Percentiles rank a stretch among this genome's conserved stretches.
Evolutionary conservation across 23 tunicate genomes (phyloP).

Genomic region (Halocynthia aurantium): DNA sequence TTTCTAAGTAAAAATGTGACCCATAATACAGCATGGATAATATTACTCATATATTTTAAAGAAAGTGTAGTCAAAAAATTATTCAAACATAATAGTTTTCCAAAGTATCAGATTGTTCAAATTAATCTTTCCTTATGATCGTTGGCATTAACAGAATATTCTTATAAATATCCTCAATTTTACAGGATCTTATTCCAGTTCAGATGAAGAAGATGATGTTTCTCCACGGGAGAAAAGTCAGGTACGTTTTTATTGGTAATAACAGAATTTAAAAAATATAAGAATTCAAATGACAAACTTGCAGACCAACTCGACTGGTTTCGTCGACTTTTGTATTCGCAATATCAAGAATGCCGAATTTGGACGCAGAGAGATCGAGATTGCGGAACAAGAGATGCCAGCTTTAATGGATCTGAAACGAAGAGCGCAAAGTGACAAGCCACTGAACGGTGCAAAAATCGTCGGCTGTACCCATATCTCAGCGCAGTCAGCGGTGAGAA

Average conservation of each 20-base stretch:
- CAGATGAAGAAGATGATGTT: slow-evolving; percentile 76
- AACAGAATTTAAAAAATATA: background rate
- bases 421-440: slow-evolving; percentile 86
- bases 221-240: slow-evolving; percentile 61
- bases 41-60: no score
- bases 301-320: slow-evolving; percentile 51
- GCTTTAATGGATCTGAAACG: slow-evolving; percentile 82
- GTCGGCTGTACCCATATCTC: slow-evolving; percentile 95
- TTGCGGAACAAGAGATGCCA: slow-evolving; percentile 99
- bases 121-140: no score
- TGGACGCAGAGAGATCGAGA: slow-evolving; percentile 93
- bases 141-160: no score
- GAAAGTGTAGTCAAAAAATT: no score
- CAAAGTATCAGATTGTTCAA: no score
- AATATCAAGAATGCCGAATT: slow-evolving; percentile 90
- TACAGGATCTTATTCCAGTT: slow-evolving; percentile 75
- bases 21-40: no score
- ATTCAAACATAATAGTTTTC: no score
- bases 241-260: slow-evolving; percentile 8
- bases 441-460: slow-evolving; percentile 75
- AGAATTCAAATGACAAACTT: background rate
- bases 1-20: no score
- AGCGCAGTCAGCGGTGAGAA: slow-evolving; percentile 90
- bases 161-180: background rate
- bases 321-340: slow-evolving; percentile 87